phyloP scores from a whole-genome alignment of 2,888 invertebrate genomes.

The Plagiodera versicolora region DNA sequence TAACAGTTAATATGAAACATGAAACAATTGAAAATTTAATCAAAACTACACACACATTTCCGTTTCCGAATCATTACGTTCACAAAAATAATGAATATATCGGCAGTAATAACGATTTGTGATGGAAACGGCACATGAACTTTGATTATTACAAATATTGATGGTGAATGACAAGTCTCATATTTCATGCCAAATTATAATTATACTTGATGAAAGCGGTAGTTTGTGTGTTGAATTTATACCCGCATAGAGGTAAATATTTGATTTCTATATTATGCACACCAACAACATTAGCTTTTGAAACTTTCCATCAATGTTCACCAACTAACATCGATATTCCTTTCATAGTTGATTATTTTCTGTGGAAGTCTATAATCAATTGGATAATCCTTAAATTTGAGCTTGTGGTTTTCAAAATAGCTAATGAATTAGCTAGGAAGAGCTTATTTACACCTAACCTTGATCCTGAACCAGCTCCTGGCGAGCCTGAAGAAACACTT shows the following conservation, averaged over 20 bases:
- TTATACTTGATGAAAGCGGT: background rate
- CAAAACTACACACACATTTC: slow-evolving; percentile 11
- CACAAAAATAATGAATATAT: slow-evolving; percentile 3
- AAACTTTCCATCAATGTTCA: too few relatives aligned
- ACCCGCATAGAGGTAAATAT: background rate
- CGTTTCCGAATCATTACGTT: slow-evolving; percentile 4
- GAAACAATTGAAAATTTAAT: slow-evolving; percentile 17
- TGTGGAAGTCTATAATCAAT: too few relatives aligned
- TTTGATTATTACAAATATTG: slow-evolving; percentile 7
- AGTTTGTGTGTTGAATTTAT: too few relatives aligned
- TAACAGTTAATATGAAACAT: slow-evolving; percentile 16
- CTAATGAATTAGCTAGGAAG: too few relatives aligned
- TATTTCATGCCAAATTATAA: background rate
- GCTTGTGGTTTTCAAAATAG: too few relatives aligned
- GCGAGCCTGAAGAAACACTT: too few relatives aligned
- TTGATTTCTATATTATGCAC: background rate
- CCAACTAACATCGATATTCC: too few relatives aligned
- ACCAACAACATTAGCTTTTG: too few relatives aligned
- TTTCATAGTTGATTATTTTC: too few relatives aligned
- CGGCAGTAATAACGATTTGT: background rate
- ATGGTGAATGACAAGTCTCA: background rate
- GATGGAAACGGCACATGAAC: slow-evolving; percentile 5
- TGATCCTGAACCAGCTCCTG: too few relatives aligned
- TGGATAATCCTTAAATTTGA: too few relatives aligned
- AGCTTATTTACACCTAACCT: too few relatives aligned